phyloP scores from a whole-genome alignment of 2,113 vertebrate species.

The Monarcha castaneiventris region DNA sequence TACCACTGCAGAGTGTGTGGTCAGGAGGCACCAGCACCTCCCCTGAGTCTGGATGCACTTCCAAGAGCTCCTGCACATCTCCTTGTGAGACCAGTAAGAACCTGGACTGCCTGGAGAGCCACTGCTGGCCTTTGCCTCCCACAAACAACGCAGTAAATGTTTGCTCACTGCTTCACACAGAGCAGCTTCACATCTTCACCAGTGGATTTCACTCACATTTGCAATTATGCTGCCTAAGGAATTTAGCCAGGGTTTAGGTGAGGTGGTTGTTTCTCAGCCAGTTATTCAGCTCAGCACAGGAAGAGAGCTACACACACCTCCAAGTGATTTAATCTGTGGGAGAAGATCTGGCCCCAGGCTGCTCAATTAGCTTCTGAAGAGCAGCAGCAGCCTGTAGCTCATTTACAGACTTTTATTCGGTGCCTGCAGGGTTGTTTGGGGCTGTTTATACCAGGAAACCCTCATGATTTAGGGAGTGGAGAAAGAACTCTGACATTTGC shows the following conservation, averaged over 20 bases:
- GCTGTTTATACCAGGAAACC: neutral
- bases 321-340: neutral
- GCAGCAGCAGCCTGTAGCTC: neutral
- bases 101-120: neutral
- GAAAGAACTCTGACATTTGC: neutral
- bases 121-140: neutral
- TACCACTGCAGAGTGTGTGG: neutral
- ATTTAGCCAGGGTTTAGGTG: neutral
- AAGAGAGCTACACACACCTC: neutral
- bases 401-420: neutral
- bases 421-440: neutral
- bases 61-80: neutral
- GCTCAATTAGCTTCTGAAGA: conserved; percentile 5
- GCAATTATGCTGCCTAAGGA: neutral
- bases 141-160: neutral
- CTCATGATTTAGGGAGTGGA: neutral
- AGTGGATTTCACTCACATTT: neutral
- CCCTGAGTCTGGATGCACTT: neutral
- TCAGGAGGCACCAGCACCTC: neutral
- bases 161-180: neutral
- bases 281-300: neutral
- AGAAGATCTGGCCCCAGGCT: neutral
- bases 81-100: neutral
- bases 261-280: neutral
- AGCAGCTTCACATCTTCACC: neutral